Conservation (phyloP, 1,140 invertebrate genomes). For the Drosophila melanogaster region Release_6_plus_ISO1_MT NT_033777.3:11031501-11032000, state of each 20-base stretch:
- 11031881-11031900: slow-evolving; percentile 79
- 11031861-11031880: slow-evolving; percentile 80
- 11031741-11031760: slow-evolving; percentile 71
- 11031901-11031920: slow-evolving; percentile 63
- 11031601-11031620: slow-evolving; percentile 44
- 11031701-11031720: slow-evolving; percentile 62
- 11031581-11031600: slow-evolving; percentile 63
- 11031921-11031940: slow-evolving; percentile 41
- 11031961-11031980: slow-evolving; percentile 53
- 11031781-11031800: slow-evolving; percentile 17
- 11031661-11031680: slow-evolving; percentile 50
- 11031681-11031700: slow-evolving; percentile 64
- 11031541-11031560: background rate
- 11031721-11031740: slow-evolving; percentile 78
- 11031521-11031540: background rate
- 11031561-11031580: slow-evolving; percentile 18
- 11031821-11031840: slow-evolving; percentile 57
- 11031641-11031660: slow-evolving; percentile 35
- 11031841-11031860: slow-evolving; percentile 79
- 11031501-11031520: background rate
- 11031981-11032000: slow-evolving; percentile 15
- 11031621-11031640: slow-evolving; percentile 51
- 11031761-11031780: slow-evolving; percentile 72
- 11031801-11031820: slow-evolving; percentile 6
- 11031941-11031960: slow-evolving; percentile 21